These are phyloP conservation scores for Lottia gigantea DNA, from an alignment of 2,888 invertebrate genomes.

Conservation along the genomic window DNA sequence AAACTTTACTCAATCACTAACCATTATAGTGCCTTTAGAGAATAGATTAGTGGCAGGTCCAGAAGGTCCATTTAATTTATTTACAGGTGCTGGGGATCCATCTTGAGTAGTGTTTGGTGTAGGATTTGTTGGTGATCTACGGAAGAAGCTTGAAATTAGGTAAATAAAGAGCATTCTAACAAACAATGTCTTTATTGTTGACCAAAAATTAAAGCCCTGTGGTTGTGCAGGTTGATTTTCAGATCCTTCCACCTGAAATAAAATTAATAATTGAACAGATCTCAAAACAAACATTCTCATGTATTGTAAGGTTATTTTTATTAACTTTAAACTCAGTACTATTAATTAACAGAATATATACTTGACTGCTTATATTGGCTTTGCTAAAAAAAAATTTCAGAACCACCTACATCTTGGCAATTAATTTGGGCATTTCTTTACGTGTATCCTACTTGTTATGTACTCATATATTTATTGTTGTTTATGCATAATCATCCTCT, in stretches of 20 bases:
- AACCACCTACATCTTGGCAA: too few species aligned
- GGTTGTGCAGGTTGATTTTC: slow-evolving; percentile 9
- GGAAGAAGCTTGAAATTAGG: slow-evolving; percentile 90
- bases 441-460: too few species aligned
- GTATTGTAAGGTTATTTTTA: too few species aligned
- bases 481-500: too few species aligned
- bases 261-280: not conserved
- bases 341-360: too few species aligned
- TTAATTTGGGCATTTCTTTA: too few species aligned
- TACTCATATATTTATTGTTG: too few species aligned
- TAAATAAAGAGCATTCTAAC: slow-evolving; percentile 91
- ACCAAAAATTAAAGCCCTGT: slow-evolving; percentile 46
- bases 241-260: slow-evolving; percentile 5
- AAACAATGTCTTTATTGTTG: slow-evolving; percentile 84
- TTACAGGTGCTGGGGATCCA: slow-evolving; percentile 68
- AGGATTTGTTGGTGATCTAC: slow-evolving; percentile 71
- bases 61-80: slow-evolving; percentile 21
- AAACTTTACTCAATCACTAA: slow-evolving; percentile 41
- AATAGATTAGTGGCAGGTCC: slow-evolving; percentile 63
- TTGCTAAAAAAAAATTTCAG: too few species aligned
- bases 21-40: slow-evolving; percentile 82
- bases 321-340: too few species aligned
- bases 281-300: too few species aligned
- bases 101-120: slow-evolving; percentile 67
- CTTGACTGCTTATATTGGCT: too few species aligned